Evolutionary conservation across 2,888 invertebrate species (phyloP).

Genomic region (Agriopis aurantiaria): DNA sequence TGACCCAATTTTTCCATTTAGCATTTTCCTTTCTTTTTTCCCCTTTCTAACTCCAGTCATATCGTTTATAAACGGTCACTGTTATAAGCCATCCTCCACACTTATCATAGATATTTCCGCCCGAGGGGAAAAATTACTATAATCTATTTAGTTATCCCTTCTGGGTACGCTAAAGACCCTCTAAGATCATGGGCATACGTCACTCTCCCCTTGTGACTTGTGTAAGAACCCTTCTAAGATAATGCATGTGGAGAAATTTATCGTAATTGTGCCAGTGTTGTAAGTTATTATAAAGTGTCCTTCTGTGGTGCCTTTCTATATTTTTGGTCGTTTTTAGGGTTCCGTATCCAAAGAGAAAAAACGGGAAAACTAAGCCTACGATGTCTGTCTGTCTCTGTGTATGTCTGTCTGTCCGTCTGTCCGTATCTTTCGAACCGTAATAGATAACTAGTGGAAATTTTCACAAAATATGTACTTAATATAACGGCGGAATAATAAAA

Average conservation of each 20-base stretch:
- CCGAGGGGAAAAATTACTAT: constrained; percentile 23
- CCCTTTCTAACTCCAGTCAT: not conserved
- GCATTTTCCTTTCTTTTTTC: not conserved
- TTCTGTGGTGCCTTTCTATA: no score
- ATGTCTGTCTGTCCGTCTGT: no score
- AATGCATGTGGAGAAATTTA: constrained; percentile 18
- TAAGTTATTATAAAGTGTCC: no score
- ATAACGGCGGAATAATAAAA: no score
- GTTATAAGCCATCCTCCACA: constrained; percentile 8
- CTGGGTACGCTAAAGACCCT: constrained; percentile 23
- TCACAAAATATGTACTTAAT: no score
- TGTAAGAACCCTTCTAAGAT: constrained; percentile 15
- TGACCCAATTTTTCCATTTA: no score
- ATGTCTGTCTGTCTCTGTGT: no score
- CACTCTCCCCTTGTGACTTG: constrained; percentile 26
- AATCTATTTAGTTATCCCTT: constrained; percentile 33
- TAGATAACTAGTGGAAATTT: no score
- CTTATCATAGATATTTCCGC: constrained; percentile 21
- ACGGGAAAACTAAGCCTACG: no score
- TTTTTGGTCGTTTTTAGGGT: no score
- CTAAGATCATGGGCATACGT: constrained; percentile 31
- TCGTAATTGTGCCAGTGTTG: not conserved
- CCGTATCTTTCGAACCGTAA: no score
- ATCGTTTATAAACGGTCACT: constrained; percentile 21
- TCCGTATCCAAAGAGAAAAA: no score